Conservation (phyloP, 1,140 invertebrate species). For the Chironomus tepperi region DNA sequence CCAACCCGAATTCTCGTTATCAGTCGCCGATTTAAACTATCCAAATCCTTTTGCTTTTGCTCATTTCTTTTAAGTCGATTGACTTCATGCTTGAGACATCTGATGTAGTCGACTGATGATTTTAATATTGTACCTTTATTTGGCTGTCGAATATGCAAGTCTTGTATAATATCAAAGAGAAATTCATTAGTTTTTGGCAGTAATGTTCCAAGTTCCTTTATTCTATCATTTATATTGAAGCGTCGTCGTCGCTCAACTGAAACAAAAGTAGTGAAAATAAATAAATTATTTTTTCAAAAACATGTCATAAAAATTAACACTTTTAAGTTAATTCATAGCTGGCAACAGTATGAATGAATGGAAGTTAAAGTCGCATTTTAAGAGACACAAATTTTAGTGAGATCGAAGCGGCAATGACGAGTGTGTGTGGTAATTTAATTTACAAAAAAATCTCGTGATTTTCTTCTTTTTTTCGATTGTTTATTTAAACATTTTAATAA, state of each 20-base stretch:
- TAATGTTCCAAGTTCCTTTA: slow-evolving; percentile 93
- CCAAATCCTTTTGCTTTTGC: slow-evolving; percentile 65
- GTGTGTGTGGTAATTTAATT: not conserved
- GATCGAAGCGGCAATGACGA: not conserved
- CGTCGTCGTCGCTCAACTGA: slow-evolving; percentile 85
- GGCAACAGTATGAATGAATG: not conserved
- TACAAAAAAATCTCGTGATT: slow-evolving; percentile 10
- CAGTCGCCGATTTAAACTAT: slow-evolving; percentile 73
- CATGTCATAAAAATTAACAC: not conserved
- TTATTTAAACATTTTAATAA: too few relatives aligned
- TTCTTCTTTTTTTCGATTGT: too few relatives aligned
- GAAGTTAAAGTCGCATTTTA: too few relatives aligned
- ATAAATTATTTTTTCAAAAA: not conserved
- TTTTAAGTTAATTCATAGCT: not conserved
- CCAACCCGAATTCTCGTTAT: slow-evolving; percentile 71
- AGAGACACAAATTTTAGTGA: not conserved
- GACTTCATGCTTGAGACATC: slow-evolving; percentile 77
- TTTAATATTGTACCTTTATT: slow-evolving; percentile 96
- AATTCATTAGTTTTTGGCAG: slow-evolving; percentile 90
- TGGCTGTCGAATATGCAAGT: slow-evolving; percentile 55
- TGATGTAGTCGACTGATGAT: slow-evolving; percentile 94
- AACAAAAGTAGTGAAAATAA: slow-evolving; percentile 34
- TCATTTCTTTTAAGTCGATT: slow-evolving; percentile 71
- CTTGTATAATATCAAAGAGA: slow-evolving; percentile 78
- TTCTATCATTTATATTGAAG: slow-evolving; percentile 97